phyloP scores from a whole-genome alignment of 2,113 vertebrate species.

The Struthio camelus region DNA sequence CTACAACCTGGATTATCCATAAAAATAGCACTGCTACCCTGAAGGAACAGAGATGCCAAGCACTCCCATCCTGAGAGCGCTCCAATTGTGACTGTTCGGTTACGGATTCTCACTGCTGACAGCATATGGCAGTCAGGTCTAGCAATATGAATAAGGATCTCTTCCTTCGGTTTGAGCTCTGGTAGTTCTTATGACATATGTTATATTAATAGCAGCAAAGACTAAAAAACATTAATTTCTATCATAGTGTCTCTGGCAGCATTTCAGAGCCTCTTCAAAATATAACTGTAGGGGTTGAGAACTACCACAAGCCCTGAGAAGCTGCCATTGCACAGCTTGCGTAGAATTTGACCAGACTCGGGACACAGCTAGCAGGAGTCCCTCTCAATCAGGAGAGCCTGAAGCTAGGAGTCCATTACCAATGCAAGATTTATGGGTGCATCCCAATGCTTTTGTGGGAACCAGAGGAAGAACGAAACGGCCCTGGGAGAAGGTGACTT shows the following conservation, averaged over 20 bases:
- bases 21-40: background rate
- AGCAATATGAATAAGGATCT: background rate
- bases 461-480: background rate
- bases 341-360: background rate
- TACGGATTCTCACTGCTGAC: background rate
- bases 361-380: background rate
- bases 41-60: background rate
- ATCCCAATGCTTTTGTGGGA: background rate
- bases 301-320: background rate
- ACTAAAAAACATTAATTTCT: background rate
- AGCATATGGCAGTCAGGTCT: background rate
- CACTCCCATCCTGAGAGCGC: background rate
- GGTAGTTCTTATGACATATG: fast-evolving
- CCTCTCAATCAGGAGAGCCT: background rate
- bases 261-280: background rate
- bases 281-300: background rate
- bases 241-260: background rate
- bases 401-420: background rate
- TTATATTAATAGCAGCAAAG: background rate
- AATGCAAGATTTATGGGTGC: background rate
- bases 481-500: background rate
- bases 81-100: background rate
- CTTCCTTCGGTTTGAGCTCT: background rate
- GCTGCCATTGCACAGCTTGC: background rate
- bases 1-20: background rate